phyloP scores from a whole-genome alignment of 2,797 vertebrate genomes.

The Mastacembelus armatus region DNA sequence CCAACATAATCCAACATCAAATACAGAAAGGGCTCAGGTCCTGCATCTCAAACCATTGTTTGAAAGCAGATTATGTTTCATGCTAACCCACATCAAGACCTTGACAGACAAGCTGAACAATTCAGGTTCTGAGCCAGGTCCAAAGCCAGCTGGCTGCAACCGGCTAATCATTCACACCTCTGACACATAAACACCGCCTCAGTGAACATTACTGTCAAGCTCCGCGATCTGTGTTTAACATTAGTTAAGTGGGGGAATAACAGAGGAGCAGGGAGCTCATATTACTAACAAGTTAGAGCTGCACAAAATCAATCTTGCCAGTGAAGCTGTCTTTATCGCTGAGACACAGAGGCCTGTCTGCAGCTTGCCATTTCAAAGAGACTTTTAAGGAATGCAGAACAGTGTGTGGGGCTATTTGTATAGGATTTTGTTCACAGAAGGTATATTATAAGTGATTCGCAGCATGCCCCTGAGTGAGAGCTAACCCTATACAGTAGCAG shows the following conservation, averaged over 20 bases:
- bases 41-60: slow-evolving; percentile 63
- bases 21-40: slow-evolving; percentile 49
- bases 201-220: slow-evolving; percentile 73
- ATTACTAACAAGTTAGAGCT: slow-evolving; percentile 57
- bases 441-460: slow-evolving; percentile 56
- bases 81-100: slow-evolving; percentile 58
- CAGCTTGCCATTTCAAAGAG: slow-evolving; percentile 44
- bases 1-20: slow-evolving; percentile 43
- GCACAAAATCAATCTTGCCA: slow-evolving; percentile 40
- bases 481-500: slow-evolving; percentile 71
- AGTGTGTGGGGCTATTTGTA: slow-evolving; percentile 37
- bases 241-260: slow-evolving; percentile 70
- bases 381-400: slow-evolving; percentile 10
- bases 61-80: slow-evolving; percentile 69
- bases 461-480: slow-evolving; percentile 59
- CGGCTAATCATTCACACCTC: slow-evolving; percentile 70
- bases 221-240: slow-evolving; percentile 75
- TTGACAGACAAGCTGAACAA: slow-evolving; percentile 68
- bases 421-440: slow-evolving; percentile 34
- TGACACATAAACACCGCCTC: slow-evolving; percentile 73
- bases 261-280: slow-evolving; percentile 56
- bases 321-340: slow-evolving; percentile 23
- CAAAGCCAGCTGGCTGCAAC: slow-evolving; percentile 73
- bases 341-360: slow-evolving; percentile 9
- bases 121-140: slow-evolving; percentile 62